Evolutionary conservation across 2,797 vertebrate species (phyloP).

Genomic region (Eptatretus atami): DNA sequence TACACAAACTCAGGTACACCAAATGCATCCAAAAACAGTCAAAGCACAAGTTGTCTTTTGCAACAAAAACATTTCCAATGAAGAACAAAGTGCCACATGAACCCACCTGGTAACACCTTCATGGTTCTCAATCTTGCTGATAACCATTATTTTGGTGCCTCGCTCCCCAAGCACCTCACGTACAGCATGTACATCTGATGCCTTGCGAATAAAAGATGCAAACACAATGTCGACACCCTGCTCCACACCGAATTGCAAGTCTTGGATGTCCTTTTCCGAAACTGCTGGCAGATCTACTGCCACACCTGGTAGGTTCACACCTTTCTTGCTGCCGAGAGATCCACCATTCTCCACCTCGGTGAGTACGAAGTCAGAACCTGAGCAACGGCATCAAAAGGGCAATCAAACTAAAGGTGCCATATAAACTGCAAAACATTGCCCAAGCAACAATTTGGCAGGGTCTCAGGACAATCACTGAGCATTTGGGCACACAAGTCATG

Average conservation of each 20-base stretch:
- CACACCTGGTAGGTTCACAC: conserved; percentile 69
- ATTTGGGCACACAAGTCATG: too few species aligned
- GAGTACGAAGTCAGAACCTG: conserved; percentile 36
- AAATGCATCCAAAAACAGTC: too few species aligned
- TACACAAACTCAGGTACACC: too few species aligned
- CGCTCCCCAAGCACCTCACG: conserved; percentile 56
- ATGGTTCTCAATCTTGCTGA: conserved; percentile 94
- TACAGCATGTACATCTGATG: conserved; percentile 52
- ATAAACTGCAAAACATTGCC: not conserved
- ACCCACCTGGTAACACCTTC: conserved; percentile 67
- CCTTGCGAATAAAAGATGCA: conserved; percentile 90
- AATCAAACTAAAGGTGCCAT: not conserved
- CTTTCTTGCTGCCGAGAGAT: conserved; percentile 70
- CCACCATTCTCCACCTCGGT: conserved; percentile 71
- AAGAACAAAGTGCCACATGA: conserved; percentile 1
- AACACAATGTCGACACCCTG: conserved; percentile 91
- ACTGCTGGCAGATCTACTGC: conserved; percentile 76
- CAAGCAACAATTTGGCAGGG: too few species aligned
- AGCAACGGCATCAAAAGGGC: not conserved
- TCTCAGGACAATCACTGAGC: too few species aligned
- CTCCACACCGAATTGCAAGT: conserved; percentile 52
- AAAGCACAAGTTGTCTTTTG: too few species aligned
- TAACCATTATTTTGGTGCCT: conserved; percentile 90
- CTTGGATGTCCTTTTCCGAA: conserved; percentile 59
- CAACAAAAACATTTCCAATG: too few species aligned